Conservation (phyloP, 2,888 invertebrate species). For the Apomyelois bistriatella region DNA sequence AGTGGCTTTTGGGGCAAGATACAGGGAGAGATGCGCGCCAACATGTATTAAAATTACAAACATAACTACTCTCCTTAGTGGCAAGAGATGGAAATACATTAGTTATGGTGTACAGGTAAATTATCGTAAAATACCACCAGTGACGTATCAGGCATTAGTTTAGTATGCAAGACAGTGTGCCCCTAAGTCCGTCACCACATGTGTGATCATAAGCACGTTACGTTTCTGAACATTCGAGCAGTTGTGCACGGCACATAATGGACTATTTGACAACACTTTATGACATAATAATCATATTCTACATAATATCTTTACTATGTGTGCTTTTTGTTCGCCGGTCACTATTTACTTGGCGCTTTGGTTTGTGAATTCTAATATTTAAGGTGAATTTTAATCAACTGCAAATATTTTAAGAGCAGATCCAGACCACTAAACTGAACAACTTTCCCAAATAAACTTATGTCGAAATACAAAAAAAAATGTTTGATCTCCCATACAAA, state of each 20-base stretch:
- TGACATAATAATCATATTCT: constrained; percentile 23
- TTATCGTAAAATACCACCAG: not conserved
- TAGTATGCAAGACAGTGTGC: not conserved
- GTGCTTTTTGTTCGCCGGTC: constrained; percentile 44
- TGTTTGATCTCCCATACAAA: too few species aligned
- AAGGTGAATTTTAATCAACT: too few species aligned
- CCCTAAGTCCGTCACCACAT: constrained; percentile 11
- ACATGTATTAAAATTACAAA: not conserved
- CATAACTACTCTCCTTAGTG: too few species aligned
- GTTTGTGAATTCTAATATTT: constrained; percentile 18
- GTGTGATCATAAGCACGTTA: constrained; percentile 23
- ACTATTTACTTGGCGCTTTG: constrained; percentile 36
- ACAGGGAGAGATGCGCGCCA: not conserved
- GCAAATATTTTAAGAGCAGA: too few species aligned
- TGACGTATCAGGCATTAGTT: not conserved
- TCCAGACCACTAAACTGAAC: too few species aligned
- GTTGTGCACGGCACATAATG: constrained; percentile 51
- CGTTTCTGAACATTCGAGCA: constrained; percentile 25
- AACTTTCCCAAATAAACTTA: too few species aligned
- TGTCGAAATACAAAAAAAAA: too few species aligned
- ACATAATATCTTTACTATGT: constrained; percentile 33
- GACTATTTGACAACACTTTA: constrained; percentile 15
- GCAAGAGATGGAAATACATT: too few species aligned
- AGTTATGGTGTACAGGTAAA: too few species aligned
- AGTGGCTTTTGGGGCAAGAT: constrained; percentile 21